These are phyloP conservation scores for Opisthograptis luteolata DNA, from an alignment of 2,888 invertebrate species.

Conservation along the genomic window DNA sequence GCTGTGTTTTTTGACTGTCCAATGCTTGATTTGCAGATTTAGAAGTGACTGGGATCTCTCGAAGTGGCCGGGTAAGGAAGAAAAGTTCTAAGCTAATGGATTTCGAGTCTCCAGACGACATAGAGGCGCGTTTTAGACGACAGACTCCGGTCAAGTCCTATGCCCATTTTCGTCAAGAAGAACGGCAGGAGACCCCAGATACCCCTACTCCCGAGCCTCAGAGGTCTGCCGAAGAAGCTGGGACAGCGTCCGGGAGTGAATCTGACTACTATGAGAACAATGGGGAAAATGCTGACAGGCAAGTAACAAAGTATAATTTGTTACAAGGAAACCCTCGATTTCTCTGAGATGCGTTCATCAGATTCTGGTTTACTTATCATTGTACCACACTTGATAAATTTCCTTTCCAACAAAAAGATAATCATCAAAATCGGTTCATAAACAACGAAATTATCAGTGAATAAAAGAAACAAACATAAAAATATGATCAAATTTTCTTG, in stretches of 20 bases:
- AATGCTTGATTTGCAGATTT: constrained; percentile 78
- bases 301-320: constrained; percentile 7
- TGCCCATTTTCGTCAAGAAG: constrained; percentile 56
- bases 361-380: too few species aligned
- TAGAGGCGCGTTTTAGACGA: constrained; percentile 85
- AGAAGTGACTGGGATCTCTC: constrained; percentile 93
- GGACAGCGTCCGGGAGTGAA: constrained; percentile 73
- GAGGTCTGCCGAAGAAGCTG: constrained; percentile 58
- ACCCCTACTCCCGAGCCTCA: constrained; percentile 51
- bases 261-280: constrained; percentile 78
- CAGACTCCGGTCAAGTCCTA: constrained; percentile 68
- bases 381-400: too few species aligned
- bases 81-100: constrained; percentile 97
- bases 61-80: constrained; percentile 95
- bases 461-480: too few species aligned
- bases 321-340: too few species aligned
- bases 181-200: constrained; percentile 56
- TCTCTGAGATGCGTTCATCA: too few species aligned
- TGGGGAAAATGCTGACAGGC: constrained; percentile 76
- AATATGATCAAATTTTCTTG: too few species aligned
- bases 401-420: too few species aligned
- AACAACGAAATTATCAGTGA: too few species aligned
- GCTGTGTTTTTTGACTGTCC: background rate
- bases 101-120: constrained; percentile 95
- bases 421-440: too few species aligned